Evolutionary conservation across 2,888 invertebrate genomes (phyloP), one percentile per base, ranked within the genome.

Genomic region (Epistrophe grossulariae): DNA sequence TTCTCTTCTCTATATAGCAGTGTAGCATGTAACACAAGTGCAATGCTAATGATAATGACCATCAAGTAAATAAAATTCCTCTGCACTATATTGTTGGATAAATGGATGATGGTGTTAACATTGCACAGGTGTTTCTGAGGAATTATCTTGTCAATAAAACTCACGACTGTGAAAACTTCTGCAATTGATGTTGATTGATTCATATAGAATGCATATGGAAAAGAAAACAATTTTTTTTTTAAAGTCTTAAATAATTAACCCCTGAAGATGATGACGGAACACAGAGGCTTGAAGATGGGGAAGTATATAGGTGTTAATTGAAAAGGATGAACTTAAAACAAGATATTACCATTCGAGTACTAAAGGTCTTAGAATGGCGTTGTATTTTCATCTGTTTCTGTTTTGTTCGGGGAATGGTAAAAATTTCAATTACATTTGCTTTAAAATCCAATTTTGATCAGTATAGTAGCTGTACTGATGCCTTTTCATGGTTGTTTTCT

Each of bases 81-180:
- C 24, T 48, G 66, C 15, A 19, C n/a, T 13, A 6, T 43, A 43
- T 0, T 43, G 38, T 57, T 57, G 17, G 24, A n/a, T 24, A 43
- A 5, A 35, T 31, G 24, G 24, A 31, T 31, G 43, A n/a, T 70
- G 40, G 40, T 55, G 7, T 55, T 40, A 17, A 79, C 62, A 64
- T 79, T 59, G 17, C 66, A 66, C 79, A 79, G 72, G 64, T 79
- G 79, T 73, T 64, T 13, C n/a, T 43, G 35, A 35, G 38, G 60
- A 48, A 64, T 55, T 40, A 31, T 52, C 52, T 50, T 80, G 48
- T 73, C 66, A 73, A 66, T 57, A 45, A 59, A 19, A 50, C 38
- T 38, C 28, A 24, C n/a, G 11, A 40, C 28, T 24, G 24, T 55
- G 10, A 70, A 70, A 40, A 50, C 28, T 55, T 50, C 35, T 70